A percentile compares a stretch with the other conserved stretches of the same genome.
These are phyloP conservation scores for Rhinichthys osculus DNA, from an alignment of 2,797 vertebrate species.

Conservation along the genomic window DNA sequence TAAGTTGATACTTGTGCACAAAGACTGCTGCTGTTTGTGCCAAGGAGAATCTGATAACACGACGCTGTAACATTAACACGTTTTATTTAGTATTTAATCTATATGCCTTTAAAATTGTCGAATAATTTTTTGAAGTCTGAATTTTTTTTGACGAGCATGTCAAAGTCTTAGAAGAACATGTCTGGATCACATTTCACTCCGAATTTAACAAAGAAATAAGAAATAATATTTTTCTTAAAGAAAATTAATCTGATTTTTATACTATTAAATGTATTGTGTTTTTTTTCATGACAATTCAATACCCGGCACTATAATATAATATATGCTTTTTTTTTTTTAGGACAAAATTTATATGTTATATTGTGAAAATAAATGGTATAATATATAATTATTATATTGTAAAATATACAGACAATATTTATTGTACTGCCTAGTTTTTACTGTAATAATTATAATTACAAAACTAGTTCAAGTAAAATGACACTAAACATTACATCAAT, in stretches of 20 bases:
- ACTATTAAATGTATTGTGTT: not conserved
- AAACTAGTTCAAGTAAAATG: not conserved
- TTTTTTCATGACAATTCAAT: not conserved
- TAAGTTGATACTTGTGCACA: not conserved
- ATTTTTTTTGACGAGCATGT: not conserved
- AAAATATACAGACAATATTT: not conserved
- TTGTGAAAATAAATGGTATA: not conserved
- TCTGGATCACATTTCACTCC: not conserved
- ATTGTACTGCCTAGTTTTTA: not conserved
- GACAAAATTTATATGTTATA: not conserved
- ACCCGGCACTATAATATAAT: not conserved
- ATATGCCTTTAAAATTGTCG: not conserved
- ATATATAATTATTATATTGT: not conserved
- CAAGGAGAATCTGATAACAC: not conserved
- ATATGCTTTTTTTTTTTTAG: not conserved
- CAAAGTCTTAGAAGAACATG: not conserved
- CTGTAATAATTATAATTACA: not conserved
- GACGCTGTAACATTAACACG: not conserved
- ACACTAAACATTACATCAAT: not conserved
- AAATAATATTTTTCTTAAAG: not conserved
- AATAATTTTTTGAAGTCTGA: not conserved
- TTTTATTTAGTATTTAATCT: not conserved
- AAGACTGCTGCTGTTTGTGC: conserved; percentile 16
- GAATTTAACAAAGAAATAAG: not conserved
- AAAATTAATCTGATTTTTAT: not conserved